Conservation (phyloP, 2,888 invertebrate genomes). For the Drymonia ruficornis region DNA sequence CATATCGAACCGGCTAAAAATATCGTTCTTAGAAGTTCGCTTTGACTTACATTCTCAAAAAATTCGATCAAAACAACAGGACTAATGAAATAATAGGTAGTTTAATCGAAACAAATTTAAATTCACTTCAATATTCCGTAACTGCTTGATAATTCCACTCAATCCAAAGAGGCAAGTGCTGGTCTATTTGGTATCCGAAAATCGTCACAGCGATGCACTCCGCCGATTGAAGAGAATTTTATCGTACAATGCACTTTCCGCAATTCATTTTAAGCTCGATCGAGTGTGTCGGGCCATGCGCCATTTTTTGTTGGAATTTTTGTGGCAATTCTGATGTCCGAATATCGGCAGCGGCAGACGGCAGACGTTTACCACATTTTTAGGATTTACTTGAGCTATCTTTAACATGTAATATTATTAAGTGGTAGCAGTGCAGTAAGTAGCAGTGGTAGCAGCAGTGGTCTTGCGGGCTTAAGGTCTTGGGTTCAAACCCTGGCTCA, state of each 20-base stretch:
- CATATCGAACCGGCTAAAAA: too few relatives aligned
- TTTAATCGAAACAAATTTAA: background rate
- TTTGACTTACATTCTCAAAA: too few relatives aligned
- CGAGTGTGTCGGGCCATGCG: constrained; percentile 4
- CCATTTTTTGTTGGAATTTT: background rate
- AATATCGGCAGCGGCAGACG: too few relatives aligned
- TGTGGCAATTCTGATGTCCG: constrained; percentile 1
- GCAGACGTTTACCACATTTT: background rate
- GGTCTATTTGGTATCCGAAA: constrained; percentile 21
- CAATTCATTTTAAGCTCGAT: constrained; percentile 19
- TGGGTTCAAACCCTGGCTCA: too few relatives aligned
- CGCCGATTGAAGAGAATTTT: constrained; percentile 22
- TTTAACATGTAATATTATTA: too few relatives aligned
- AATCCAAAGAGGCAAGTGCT: background rate
- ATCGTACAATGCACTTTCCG: constrained; percentile 27
- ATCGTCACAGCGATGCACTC: constrained; percentile 20
- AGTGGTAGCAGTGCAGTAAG: too few relatives aligned
- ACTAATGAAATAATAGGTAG: too few relatives aligned
- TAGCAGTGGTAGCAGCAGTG: too few relatives aligned
- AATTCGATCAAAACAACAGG: too few relatives aligned
- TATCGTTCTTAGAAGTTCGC: too few relatives aligned
- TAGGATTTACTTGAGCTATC: too few relatives aligned
- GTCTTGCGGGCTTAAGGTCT: too few relatives aligned
- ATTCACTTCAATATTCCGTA: background rate
- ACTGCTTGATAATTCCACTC: background rate